These are phyloP conservation scores for Lasiurus cinereus DNA, from an alignment of 2,113 vertebrate genomes.

Conservation along the genomic window DNA sequence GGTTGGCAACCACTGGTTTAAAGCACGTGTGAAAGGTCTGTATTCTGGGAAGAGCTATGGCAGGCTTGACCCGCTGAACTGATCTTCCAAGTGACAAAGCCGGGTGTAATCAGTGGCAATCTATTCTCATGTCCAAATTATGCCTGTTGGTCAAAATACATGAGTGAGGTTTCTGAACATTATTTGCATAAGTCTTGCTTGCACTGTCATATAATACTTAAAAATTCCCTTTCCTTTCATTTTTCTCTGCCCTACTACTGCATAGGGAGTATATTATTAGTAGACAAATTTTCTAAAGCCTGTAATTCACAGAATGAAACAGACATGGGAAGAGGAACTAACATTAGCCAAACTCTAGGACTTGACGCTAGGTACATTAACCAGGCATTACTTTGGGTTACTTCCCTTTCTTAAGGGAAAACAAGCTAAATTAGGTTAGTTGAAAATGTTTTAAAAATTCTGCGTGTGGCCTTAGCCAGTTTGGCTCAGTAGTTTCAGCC, in stretches of 20 bases:
- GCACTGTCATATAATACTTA: neutral
- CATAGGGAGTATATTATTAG: conserved; percentile 37
- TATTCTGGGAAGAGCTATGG: neutral
- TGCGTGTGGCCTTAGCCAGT: neutral
- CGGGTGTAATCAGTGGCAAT: neutral
- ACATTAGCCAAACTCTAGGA: neutral
- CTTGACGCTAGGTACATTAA: neutral
- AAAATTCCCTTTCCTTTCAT: conserved; percentile 32
- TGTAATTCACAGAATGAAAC: conserved; percentile 39
- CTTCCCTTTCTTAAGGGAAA: neutral
- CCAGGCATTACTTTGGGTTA: conserved; percentile 19
- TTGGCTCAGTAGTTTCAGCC: too few species aligned
- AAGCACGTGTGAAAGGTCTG: neutral
- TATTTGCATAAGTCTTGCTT: conserved; percentile 20
- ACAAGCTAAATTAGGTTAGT: neutral
- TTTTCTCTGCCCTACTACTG: neutral
- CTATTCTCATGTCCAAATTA: conserved; percentile 34
- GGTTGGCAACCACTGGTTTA: neutral
- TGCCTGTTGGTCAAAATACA: neutral
- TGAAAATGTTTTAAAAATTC: conserved; percentile 48
- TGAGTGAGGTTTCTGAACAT: neutral
- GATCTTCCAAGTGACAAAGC: conserved; percentile 26
- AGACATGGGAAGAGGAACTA: conserved; percentile 33
- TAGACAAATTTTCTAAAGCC: conserved; percentile 48
- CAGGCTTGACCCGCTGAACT: neutral